Evolutionary conservation across 2,888 invertebrate genomes (phyloP).

Genomic region (Chalcis sispes): DNA sequence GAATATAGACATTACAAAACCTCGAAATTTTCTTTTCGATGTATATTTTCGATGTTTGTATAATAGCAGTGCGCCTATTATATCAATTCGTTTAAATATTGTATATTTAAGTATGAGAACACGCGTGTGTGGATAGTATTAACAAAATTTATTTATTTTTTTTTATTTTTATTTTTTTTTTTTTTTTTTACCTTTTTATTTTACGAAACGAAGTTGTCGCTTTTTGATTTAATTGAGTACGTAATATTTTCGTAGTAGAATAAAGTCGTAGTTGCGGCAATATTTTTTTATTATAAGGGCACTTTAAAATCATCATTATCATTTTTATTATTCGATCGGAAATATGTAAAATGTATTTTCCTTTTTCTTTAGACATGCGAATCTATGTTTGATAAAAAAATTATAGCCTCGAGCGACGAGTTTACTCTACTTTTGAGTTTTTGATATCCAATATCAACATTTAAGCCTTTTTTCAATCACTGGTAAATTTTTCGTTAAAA

Average conservation of each 20-base stretch:
- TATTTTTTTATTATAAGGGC: slow-evolving; percentile 30
- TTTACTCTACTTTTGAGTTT: no score
- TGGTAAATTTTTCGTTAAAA: not conserved
- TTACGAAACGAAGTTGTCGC: no score
- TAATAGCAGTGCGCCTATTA: not conserved
- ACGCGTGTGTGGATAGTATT: slow-evolving; percentile 28
- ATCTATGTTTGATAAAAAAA: no score
- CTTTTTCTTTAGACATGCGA: no score
- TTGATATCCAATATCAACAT: not conserved
- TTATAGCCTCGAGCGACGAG: not conserved
- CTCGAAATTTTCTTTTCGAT: no score
- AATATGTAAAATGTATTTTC: not conserved
- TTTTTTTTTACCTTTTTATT: no score
- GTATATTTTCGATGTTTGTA: not conserved
- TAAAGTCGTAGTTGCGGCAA: not conserved
- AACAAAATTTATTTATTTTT: not conserved
- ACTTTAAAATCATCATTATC: not conserved
- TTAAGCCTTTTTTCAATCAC: slow-evolving; percentile 3
- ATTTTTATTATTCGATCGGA: not conserved
- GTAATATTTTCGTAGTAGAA: not conserved
- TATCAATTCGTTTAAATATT: not conserved
- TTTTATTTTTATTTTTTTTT: no score
- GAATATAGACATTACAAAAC: no score
- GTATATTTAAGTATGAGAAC: slow-evolving; percentile 13
- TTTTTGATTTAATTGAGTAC: no score